Percentiles rank a stretch among this genome's conserved stretches.
phyloP scores from a whole-genome alignment of 2,113 vertebrate genomes.

The Tachysurus vachellii region DNA sequence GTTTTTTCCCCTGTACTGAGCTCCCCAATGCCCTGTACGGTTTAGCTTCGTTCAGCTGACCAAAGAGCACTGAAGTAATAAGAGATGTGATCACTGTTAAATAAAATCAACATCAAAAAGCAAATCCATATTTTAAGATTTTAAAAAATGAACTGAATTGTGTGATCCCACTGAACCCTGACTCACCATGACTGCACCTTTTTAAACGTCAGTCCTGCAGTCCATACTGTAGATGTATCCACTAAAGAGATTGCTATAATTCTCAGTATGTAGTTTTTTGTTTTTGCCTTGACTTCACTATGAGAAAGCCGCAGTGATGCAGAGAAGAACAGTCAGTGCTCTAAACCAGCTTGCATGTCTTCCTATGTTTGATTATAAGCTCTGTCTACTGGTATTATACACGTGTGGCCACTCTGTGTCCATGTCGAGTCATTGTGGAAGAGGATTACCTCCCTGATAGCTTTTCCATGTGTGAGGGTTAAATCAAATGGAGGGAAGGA shows the following conservation, averaged over 20 bases:
- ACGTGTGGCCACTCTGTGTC: slow-evolving; percentile 53
- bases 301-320: slow-evolving; percentile 24
- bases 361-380: slow-evolving; percentile 29
- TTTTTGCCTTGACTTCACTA: background rate
- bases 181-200: background rate
- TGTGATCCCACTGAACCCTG: background rate
- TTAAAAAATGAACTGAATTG: too few species aligned
- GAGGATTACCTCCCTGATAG: slow-evolving; percentile 70
- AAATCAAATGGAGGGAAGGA: slow-evolving; percentile 64
- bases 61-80: slow-evolving; percentile 8
- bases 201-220: too few species aligned
- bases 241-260: background rate
- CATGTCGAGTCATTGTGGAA: slow-evolving; percentile 64
- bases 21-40: background rate
- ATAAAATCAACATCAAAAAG: slow-evolving; percentile 26
- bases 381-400: slow-evolving; percentile 42
- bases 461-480: slow-evolving; percentile 71
- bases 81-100: background rate
- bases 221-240: background rate
- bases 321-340: slow-evolving; percentile 15
- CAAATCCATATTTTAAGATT: background rate
- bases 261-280: background rate
- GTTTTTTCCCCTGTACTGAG: background rate
- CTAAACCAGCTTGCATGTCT: slow-evolving; percentile 1
- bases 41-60: background rate